Evolutionary conservation across 2,888 invertebrate species (phyloP).

Genomic region (Pinctada fucata): DNA sequence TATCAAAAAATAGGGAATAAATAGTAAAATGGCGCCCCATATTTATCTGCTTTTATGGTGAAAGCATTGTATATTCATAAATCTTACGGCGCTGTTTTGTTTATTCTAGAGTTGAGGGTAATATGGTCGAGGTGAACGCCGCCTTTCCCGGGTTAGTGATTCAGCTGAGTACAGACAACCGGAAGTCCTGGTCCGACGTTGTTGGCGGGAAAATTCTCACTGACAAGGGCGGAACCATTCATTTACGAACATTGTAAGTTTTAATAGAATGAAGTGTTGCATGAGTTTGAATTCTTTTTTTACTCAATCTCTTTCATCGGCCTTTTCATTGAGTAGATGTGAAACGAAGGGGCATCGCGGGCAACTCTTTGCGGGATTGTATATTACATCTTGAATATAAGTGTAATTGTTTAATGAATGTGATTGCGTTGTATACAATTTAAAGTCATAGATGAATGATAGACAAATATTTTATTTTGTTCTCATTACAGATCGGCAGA

Average conservation of each 20-base stretch:
- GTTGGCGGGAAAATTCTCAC: not conserved
- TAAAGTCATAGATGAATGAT: too few relatives aligned
- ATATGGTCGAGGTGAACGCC: slow-evolving; percentile 43
- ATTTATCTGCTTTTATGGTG: too few relatives aligned
- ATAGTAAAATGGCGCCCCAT: too few relatives aligned
- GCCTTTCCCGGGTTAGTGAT: slow-evolving; percentile 65
- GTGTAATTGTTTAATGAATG: too few relatives aligned
- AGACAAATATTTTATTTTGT: not conserved
- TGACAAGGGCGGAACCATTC: not conserved
- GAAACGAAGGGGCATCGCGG: too few relatives aligned
- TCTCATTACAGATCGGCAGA: not conserved
- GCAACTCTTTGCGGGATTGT: too few relatives aligned
- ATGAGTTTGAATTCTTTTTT: too few relatives aligned
- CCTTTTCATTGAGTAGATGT: too few relatives aligned
- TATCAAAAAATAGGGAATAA: too few relatives aligned
- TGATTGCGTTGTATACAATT: too few relatives aligned
- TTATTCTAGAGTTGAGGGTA: slow-evolving; percentile 3
- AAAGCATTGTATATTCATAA: not conserved
- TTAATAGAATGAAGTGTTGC: not conserved
- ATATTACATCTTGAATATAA: too few relatives aligned
- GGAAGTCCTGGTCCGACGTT: slow-evolving; percentile 45
- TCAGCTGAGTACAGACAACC: slow-evolving; percentile 57
- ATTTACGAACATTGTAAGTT: slow-evolving; percentile 21
- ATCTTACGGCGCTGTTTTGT: not conserved
- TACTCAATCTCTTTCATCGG: too few relatives aligned